Base-by-base conservation (phyloP, 2,888 invertebrate genomes). In the Caenorhabditis sp. region DNA sequence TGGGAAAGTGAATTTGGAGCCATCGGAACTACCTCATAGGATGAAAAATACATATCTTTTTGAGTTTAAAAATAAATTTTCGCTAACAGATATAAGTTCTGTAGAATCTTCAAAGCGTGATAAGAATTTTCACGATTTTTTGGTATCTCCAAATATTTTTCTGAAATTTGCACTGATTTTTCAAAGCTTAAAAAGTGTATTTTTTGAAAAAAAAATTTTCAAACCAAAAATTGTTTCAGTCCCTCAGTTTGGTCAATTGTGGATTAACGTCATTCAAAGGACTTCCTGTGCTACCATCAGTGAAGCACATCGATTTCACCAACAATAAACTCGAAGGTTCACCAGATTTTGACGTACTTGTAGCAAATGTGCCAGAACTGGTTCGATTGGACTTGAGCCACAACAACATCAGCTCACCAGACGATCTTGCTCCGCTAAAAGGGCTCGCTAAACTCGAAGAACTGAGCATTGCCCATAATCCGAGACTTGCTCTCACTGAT, bases 161-260 rank as follows among this genome's bases (percentile, higher is more conserved):
- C 36, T 36, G 36, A 12, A 12, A 36, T 36, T 36, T 36, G 36
- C 5, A n/a, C n/a, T n/a, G n/a, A n/a, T n/a, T n/a, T n/a, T n/a
- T n/a, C n/a, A n/a, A n/a, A n/a, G n/a, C n/a, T n/a, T n/a, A n/a
- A n/a, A n/a, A n/a, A n/a, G n/a, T n/a, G n/a, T n/a, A n/a, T n/a
- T n/a, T n/a, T n/a, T n/a, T n/a, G n/a, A n/a, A n/a, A n/a, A n/a
- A n/a, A n/a, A n/a, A n/a, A n/a, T n/a, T n/a, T n/a, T n/a, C n/a
- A n/a, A n/a, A n/a, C n/a, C n/a, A n/a, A n/a, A n/a, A n/a, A n/a
- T n/a, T n/a, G n/a, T n/a, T 76, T 57, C 51, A 79, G 77, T 67
- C 92, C 62, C 91, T 99, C 87, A 96, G 96, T 89, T 92, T 97
- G 84, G 97, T 96, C 88, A 96, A 95, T 90, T 95, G 95, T 84